phyloP scores from a whole-genome alignment of 1,140 invertebrate genomes.

The Drosophila asahinai region DNA sequence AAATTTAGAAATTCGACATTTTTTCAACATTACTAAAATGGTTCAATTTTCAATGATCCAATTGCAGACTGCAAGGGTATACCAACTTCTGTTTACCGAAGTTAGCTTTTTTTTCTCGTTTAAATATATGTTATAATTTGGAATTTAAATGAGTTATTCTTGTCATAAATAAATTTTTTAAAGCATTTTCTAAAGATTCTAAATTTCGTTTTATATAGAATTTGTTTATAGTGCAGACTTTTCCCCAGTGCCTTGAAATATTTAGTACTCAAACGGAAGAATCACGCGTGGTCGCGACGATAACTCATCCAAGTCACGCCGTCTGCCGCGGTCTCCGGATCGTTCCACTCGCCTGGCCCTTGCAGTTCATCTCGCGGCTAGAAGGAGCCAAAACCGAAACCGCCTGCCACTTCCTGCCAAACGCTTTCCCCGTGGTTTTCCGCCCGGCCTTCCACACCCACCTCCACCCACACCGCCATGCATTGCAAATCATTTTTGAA shows the following conservation, averaged over 20 bases:
- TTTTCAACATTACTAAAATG: too few relatives aligned
- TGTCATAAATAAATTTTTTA: background rate
- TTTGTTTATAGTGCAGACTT: too few relatives aligned
- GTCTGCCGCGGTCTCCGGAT: slow-evolving; percentile 65
- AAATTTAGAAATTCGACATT: too few relatives aligned
- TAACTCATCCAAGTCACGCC: slow-evolving; percentile 76
- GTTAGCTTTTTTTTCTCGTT: too few relatives aligned
- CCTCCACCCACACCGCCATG: slow-evolving; percentile 26
- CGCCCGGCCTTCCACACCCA: background rate
- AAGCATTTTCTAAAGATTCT: background rate
- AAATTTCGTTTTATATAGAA: too few relatives aligned
- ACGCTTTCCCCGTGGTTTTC: slow-evolving; percentile 10
- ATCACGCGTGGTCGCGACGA: slow-evolving; percentile 71
- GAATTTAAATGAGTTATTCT: too few relatives aligned
- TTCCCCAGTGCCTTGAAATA: slow-evolving; percentile 12
- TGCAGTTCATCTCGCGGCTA: slow-evolving; percentile 61
- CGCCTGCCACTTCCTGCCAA: slow-evolving; percentile 70
- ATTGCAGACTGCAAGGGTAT: too few relatives aligned
- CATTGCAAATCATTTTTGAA: slow-evolving; percentile 75
- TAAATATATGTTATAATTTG: too few relatives aligned
- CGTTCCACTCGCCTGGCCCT: slow-evolving; percentile 59
- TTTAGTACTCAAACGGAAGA: slow-evolving; percentile 39
- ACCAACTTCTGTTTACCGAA: too few relatives aligned
- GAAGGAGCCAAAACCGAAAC: slow-evolving; percentile 40
- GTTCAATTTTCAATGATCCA: too few relatives aligned